Conservation (phyloP, 2,797 vertebrate species). For the Kryptolebias ocellatus region DNA sequence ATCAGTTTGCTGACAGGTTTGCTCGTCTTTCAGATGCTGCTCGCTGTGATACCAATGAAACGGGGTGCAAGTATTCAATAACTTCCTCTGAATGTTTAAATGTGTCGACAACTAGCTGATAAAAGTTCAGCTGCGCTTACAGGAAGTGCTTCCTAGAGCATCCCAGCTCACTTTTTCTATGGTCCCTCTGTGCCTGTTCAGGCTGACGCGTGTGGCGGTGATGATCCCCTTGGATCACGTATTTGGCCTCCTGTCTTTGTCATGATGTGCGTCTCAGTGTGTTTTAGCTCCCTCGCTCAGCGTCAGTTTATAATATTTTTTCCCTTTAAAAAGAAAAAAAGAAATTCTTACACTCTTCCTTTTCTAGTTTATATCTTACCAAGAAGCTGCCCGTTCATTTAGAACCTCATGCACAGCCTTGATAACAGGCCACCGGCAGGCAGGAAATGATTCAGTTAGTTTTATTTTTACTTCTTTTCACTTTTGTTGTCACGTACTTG, state of each 20-base stretch:
- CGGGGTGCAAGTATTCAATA: constrained; percentile 9
- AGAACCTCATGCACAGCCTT: constrained; percentile 61
- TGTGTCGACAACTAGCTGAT: constrained; percentile 16
- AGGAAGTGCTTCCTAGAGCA: constrained; percentile 35
- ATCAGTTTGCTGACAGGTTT: constrained; percentile 15
- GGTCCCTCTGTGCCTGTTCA: constrained; percentile 50
- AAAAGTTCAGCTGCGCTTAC: constrained; percentile 22
- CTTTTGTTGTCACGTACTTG: constrained; percentile 27
- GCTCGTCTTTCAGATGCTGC: too few species aligned
- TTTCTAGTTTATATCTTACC: constrained; percentile 51
- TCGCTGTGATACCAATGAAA: not conserved
- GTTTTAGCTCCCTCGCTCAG: constrained; percentile 39
- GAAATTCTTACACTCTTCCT: constrained; percentile 40
- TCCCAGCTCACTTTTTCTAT: constrained; percentile 42
- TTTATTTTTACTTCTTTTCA: constrained; percentile 59
- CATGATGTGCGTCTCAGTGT: constrained; percentile 40
- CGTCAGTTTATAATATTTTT: constrained; percentile 53
- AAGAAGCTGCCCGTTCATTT: constrained; percentile 63
- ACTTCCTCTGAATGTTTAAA: constrained; percentile 37
- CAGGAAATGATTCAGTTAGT: constrained; percentile 79
- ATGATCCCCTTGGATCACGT: constrained; percentile 44
- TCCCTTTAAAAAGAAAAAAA: constrained; percentile 26
- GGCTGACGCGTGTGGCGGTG: constrained; percentile 54
- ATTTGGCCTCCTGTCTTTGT: constrained; percentile 49
- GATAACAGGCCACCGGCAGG: constrained; percentile 70